phyloP scores from a whole-genome alignment of 1,140 invertebrate species.

The Metopolophium dirhodum region DNA sequence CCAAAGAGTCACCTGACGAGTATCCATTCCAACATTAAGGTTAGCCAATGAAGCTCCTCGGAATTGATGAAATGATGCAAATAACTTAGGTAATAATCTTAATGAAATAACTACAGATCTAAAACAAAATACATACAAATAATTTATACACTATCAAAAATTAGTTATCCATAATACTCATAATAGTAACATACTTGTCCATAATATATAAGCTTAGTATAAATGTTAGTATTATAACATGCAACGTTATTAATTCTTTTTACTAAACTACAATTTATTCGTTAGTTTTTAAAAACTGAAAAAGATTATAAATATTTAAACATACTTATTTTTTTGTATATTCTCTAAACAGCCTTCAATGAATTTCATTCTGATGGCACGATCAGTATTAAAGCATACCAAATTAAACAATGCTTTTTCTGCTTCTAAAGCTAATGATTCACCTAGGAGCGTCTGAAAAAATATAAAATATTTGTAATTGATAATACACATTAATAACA shows the following conservation, averaged over 20 bases:
- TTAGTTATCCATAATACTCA: neutral
- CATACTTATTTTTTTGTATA: slow-evolving; percentile 74
- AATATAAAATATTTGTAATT: slow-evolving; percentile 55
- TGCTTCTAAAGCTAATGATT: slow-evolving; percentile 86
- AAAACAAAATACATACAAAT: slow-evolving; percentile 59
- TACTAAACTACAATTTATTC: neutral
- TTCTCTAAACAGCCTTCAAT: slow-evolving; percentile 94
- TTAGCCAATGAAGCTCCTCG: slow-evolving; percentile 66
- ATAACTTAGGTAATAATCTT: slow-evolving; percentile 84
- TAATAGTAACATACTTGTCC: neutral
- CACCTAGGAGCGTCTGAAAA: slow-evolving; percentile 77
- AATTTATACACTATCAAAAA: neutral
- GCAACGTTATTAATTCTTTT: neutral
- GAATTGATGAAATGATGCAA: slow-evolving; percentile 90
- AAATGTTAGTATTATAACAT: neutral
- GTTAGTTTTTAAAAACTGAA: neutral
- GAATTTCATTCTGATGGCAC: slow-evolving; percentile 88
- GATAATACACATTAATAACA: neutral
- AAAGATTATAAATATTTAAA: neutral
- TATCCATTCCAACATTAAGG: slow-evolving; percentile 73
- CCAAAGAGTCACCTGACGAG: slow-evolving; percentile 84
- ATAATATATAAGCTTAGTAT: neutral
- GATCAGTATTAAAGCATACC: slow-evolving; percentile 87
- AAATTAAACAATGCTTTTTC: slow-evolving; percentile 89
- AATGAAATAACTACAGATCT: slow-evolving; percentile 88